Evolutionary conservation across 2,113 vertebrate species (phyloP), one percentile per base, ranked within the genome.

Genomic region (Xiphophorus hellerii): DNA sequence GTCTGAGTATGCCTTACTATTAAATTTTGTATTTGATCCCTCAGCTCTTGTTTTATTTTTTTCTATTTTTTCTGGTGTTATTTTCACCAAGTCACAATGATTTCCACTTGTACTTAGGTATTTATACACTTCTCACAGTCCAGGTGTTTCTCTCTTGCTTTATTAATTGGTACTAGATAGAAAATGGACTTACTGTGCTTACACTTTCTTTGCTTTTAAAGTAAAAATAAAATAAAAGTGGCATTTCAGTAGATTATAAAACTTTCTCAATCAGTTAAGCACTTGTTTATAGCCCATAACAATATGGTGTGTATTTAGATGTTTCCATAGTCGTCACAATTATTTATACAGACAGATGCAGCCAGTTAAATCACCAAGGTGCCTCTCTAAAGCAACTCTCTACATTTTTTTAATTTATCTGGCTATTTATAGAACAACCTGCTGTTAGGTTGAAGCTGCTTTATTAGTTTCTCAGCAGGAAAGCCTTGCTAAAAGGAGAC

Each of bases 381-480:
- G 29, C 33, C 62, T 33, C 62, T 14, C 3, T 64, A 17, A 31
- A 20, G 28, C 29, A 15, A 63, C 29, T 30, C 3, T 63, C 29
- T 13, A 20, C 69, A 77, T 72, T 51, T 71, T 54, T 54, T 9
- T 6, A 17, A 5, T 58, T 58, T n/a, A 58, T n/a, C 25, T 2
- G 8, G 8, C 51, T n/a, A 25, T 58, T 58, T 58, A 10, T 58
- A 58, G 51, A n/a, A 58, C 51, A 58, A n/a, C 78, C 88, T 60
- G 81, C 84, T 89, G 83, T 84, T 85, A 82, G 28, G 79, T 73
- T 77, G 80, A 80, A 78, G 69, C 76, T 82, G 83, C 71, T 87
- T 89, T 90, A 90, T 92, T 89, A 91, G 75, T 62, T 87, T 37
- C 87, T 82, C 86, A 82, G 86, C 69, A 66, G 84, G 89, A 67